phyloP scores from a whole-genome alignment of 2,888 invertebrate species.

The Stenoptilia bipunctidactyla region DNA sequence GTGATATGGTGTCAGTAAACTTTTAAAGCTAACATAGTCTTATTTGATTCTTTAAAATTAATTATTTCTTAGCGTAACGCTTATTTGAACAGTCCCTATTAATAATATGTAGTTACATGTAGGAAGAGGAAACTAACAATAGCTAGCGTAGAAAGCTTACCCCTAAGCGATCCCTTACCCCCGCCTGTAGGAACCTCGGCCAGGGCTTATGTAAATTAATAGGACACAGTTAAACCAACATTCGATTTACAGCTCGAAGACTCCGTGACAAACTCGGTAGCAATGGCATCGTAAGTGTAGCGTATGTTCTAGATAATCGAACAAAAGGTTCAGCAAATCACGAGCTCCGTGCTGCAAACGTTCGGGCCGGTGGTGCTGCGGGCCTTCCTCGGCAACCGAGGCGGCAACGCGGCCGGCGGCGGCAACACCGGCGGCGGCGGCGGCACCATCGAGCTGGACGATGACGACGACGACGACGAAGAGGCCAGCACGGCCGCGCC shows the following conservation, averaged over 20 bases:
- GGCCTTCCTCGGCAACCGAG: slow-evolving; percentile 66
- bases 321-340: slow-evolving; percentile 82
- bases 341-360: slow-evolving; percentile 78
- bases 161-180: no score
- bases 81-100: no score
- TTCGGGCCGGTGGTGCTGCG: slow-evolving; percentile 81
- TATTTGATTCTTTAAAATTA: no score
- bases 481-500: slow-evolving; percentile 28
- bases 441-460: slow-evolving; percentile 62
- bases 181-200: no score
- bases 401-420: slow-evolving; percentile 48
- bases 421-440: slow-evolving; percentile 55
- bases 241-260: background rate
- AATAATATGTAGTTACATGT: no score
- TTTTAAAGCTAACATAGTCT: no score
- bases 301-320: slow-evolving; percentile 77
- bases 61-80: no score
- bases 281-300: slow-evolving; percentile 34
- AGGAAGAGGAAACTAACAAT: no score
- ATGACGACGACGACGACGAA: slow-evolving; percentile 74
- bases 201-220: no score
- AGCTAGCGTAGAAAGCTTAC: no score
- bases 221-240: background rate
- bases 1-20: no score
- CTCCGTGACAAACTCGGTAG: background rate